Conservation (phyloP, 2,113 vertebrate species). For the Lepidothrix coronata region DNA sequence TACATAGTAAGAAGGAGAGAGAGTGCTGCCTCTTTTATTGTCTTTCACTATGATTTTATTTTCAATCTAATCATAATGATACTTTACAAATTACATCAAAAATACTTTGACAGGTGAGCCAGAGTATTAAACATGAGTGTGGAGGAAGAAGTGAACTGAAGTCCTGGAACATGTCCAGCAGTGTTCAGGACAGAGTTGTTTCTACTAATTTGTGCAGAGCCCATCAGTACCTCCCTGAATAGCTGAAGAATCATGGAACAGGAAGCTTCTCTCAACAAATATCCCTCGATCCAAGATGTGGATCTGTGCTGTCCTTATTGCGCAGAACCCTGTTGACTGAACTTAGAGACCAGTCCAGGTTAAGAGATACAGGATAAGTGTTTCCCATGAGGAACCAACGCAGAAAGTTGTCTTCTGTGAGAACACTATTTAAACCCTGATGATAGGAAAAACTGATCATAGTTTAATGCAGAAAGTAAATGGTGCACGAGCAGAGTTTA, state of each 20-base stretch:
- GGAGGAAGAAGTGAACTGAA: background rate
- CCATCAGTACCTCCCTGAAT: background rate
- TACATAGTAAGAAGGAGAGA: background rate
- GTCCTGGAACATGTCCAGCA: background rate
- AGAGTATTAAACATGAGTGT: background rate
- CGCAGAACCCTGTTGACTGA: background rate
- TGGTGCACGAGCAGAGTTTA: background rate
- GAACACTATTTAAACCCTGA: background rate
- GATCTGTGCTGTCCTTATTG: background rate
- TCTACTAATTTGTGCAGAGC: background rate
- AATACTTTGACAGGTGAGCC: background rate
- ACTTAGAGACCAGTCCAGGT: background rate
- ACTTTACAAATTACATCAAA: background rate
- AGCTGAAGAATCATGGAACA: background rate
- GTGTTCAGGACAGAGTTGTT: background rate
- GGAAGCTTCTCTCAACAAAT: background rate
- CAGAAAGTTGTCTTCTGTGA: background rate
- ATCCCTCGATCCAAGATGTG: background rate
- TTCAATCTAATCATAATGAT: background rate
- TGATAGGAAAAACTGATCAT: background rate
- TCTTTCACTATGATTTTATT: background rate
- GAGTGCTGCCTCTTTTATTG: background rate
- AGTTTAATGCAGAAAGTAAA: background rate
- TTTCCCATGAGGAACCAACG: background rate
- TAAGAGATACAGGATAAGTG: background rate